phyloP scores from a whole-genome alignment of 2,797 vertebrate species.

The Bufotes viridis region DNA sequence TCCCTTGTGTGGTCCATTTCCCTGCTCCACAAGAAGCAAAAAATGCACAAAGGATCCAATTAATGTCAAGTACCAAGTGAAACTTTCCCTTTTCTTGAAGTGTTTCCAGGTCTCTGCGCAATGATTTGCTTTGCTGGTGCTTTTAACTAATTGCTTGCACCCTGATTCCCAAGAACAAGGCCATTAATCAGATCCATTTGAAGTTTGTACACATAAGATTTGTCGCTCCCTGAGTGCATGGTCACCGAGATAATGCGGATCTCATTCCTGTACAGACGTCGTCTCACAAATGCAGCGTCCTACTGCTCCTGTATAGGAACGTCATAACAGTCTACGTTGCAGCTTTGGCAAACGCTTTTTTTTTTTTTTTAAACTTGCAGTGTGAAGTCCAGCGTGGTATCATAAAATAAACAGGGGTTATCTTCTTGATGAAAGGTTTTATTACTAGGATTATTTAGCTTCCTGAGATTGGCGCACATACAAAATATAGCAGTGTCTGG shows the following conservation, averaged over 20 bases:
- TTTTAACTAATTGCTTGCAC: slow-evolving; percentile 54
- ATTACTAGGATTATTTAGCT: background rate
- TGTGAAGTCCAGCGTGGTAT: background rate
- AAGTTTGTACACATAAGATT: slow-evolving; percentile 39
- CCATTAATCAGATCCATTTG: slow-evolving; percentile 43
- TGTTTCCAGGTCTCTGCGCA: slow-evolving; percentile 40
- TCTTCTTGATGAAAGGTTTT: background rate
- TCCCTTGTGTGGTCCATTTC: background rate
- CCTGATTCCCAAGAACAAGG: slow-evolving; percentile 19
- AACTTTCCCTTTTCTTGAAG: slow-evolving; percentile 38
- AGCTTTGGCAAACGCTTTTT: background rate
- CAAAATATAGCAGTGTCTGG: background rate
- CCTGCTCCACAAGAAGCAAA: background rate
- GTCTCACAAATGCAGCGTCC: background rate
- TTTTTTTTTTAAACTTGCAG: background rate
- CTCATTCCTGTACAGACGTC: background rate
- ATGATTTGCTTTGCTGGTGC: slow-evolving; percentile 47
- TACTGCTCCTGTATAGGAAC: background rate
- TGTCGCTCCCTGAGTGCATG: slow-evolving; percentile 28
- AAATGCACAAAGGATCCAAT: slow-evolving; percentile 54
- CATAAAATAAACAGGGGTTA: slow-evolving; percentile 19
- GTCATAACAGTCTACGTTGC: background rate
- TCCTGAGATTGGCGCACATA: background rate
- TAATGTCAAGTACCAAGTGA: slow-evolving; percentile 55
- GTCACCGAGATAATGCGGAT: background rate